Conservation (phyloP, 2,797 vertebrate species). For the Esox lucius region DNA sequence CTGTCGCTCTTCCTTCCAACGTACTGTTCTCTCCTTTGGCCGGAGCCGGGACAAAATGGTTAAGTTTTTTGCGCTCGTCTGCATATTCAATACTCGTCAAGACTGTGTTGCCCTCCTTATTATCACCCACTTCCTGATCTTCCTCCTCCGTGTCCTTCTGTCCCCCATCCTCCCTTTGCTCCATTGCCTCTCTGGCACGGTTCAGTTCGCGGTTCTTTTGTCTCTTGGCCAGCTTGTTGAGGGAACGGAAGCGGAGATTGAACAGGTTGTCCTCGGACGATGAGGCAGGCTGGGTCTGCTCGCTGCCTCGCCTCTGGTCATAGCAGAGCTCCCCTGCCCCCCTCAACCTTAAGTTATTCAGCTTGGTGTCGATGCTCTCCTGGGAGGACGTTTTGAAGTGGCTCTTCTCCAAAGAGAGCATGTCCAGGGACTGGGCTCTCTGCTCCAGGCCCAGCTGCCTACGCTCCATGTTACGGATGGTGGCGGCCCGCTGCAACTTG, state of each 20-base stretch:
- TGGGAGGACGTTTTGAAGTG: constrained; percentile 94
- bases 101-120: constrained; percentile 82
- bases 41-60: constrained; percentile 76
- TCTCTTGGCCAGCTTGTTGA: constrained; percentile 85
- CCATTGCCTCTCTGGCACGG: constrained; percentile 82
- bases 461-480: constrained; percentile 97
- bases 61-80: constrained; percentile 77
- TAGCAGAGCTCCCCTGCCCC: constrained; percentile 79
- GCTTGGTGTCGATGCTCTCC: constrained; percentile 94
- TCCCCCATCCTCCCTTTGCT: constrained; percentile 71
- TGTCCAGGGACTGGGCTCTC: constrained; percentile 92
- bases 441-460: constrained; percentile 92
- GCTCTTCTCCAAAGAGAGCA: constrained; percentile 94
- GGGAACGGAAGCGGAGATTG: constrained; percentile 88
- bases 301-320: constrained; percentile 52
- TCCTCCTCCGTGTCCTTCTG: constrained; percentile 74
- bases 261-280: constrained; percentile 95
- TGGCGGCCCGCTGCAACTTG: constrained; percentile 94
- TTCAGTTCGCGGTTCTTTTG: constrained; percentile 89
- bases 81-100: constrained; percentile 80
- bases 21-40: constrained; percentile 83
- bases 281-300: constrained; percentile 70
- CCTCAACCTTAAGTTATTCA: constrained; percentile 91
- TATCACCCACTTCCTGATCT: constrained; percentile 78
- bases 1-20: constrained; percentile 72